Percentiles rank a stretch among this genome's conserved stretches.
These are phyloP conservation scores for Chrysotoxum bicinctum DNA, from an alignment of 2,888 invertebrate species.

Conservation along the genomic window DNA sequence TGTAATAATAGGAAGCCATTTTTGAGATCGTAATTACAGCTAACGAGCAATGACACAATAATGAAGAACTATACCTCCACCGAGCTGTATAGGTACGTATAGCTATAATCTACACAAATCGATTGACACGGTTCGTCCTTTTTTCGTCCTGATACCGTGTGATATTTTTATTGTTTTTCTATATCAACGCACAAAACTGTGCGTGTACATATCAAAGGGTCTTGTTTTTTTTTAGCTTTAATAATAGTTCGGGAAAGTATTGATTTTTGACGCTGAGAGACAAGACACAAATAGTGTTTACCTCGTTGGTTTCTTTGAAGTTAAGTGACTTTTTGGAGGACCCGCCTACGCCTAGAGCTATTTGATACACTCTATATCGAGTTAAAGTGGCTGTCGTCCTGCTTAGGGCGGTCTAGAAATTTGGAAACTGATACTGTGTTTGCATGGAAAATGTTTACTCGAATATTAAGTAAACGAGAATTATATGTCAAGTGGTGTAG, in stretches of 20 bases:
- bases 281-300: conserved; percentile 41
- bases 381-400: conserved; percentile 51
- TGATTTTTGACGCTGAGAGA: conserved; percentile 45
- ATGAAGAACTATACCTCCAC: conserved; percentile 34
- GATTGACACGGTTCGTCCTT: conserved; percentile 53
- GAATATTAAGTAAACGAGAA: conserved; percentile 42
- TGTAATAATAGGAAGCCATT: neutral
- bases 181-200: conserved; percentile 36
- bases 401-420: conserved; percentile 3
- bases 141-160: conserved; percentile 39
- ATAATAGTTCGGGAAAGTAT: conserved; percentile 64
- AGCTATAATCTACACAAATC: conserved; percentile 29
- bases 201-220: neutral
- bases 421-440: conserved; percentile 44
- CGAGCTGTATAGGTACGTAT: neutral
- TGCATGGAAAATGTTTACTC: conserved; percentile 57
- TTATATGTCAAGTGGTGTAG: conserved; percentile 48
- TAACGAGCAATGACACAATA: conserved; percentile 71
- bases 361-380: conserved; percentile 48
- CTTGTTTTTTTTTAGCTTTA: conserved; percentile 18
- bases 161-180: conserved; percentile 65
- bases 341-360: conserved; percentile 50
- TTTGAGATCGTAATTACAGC: conserved; percentile 69
- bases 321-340: conserved; percentile 59
- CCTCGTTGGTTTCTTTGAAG: conserved; percentile 15